Evolutionary conservation across 2,888 invertebrate species (phyloP), one percentile per base, ranked within the genome.

Genomic region (Scrobipalpa atriplicella): DNA sequence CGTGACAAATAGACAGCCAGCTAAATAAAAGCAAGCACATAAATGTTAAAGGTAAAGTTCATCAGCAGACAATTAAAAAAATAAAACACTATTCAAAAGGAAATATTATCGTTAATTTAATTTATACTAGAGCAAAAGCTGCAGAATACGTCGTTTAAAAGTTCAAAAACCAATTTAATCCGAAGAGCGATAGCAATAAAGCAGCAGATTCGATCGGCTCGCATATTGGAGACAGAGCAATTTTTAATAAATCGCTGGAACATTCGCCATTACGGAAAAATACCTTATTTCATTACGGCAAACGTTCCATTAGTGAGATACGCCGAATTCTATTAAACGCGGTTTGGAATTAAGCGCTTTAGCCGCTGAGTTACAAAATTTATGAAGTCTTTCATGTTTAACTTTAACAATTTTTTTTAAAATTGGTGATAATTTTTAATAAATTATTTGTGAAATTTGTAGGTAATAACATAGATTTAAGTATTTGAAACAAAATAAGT

Each of bases 251-350:
- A 90, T 88, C 88, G 83, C 74, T 71, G 71, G 75, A 78, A 82
- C 83, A 82, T 81, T 81, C 80, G 76, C 82, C 83, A 84, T 85
- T 86, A 86, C 83, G 81, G 76, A 83, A 80, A 85, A 87, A 87
- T 81, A 86, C 85, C 86, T 90, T 88, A 90, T 90, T 91, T 90
- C 90, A 90, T 91, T 91, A 90, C 81, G 79, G 78, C 81, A 81
- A 81, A 78, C 82, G 80, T 86, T 88, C 90, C 90, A 90, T 91
- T 91, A 90, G 88, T 85, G 82, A 89, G 90, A 89, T 89, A 90
- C 86, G 89, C 81, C 82, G 19, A 76, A 69, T 69, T 69, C 69
- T 69, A 69, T 69, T 69, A 66, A 67, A 67, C 62, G 61, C 66
- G 66, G 66, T 66, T 52, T 62, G 21, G 16, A 58, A 61, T 61